Evolutionary conservation across 1,140 invertebrate species (phyloP).

Genomic region (Diorhabda elongata): DNA sequence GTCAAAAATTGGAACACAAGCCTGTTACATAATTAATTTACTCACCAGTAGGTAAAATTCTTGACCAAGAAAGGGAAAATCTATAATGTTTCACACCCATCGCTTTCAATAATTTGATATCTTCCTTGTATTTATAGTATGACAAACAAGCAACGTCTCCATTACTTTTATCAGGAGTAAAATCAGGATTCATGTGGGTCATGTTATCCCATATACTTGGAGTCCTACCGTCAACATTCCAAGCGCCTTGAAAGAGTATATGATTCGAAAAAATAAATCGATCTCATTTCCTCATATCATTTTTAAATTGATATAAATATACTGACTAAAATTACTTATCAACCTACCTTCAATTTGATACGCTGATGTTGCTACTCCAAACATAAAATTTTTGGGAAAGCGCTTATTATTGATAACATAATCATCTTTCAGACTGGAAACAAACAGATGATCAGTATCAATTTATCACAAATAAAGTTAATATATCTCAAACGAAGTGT

Average conservation of each 20-base stretch:
- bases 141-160: neutral
- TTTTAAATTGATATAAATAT: neutral
- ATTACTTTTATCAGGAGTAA: neutral
- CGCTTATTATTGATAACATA: conserved; percentile 10
- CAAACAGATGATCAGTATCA: neutral
- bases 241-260: neutral
- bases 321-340: neutral
- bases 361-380: conserved; percentile 14
- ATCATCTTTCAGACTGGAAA: conserved; percentile 3
- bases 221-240: neutral
- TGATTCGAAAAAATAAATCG: neutral
- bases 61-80: conserved; percentile 11
- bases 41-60: conserved; percentile 11
- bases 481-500: no score
- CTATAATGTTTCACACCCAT: conserved; percentile 6
- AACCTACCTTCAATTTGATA: conserved; percentile 9
- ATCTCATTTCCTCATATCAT: neutral
- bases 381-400: conserved; percentile 9
- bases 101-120: neutral
- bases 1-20: no score
- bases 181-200: neutral
- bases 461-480: no score
- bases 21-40: neutral
- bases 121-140: conserved; percentile 16
- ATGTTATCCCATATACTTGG: conserved; percentile 5